Evolutionary conservation across 2,113 vertebrate species (phyloP).

Genomic region (Carollia perspicillata): DNA sequence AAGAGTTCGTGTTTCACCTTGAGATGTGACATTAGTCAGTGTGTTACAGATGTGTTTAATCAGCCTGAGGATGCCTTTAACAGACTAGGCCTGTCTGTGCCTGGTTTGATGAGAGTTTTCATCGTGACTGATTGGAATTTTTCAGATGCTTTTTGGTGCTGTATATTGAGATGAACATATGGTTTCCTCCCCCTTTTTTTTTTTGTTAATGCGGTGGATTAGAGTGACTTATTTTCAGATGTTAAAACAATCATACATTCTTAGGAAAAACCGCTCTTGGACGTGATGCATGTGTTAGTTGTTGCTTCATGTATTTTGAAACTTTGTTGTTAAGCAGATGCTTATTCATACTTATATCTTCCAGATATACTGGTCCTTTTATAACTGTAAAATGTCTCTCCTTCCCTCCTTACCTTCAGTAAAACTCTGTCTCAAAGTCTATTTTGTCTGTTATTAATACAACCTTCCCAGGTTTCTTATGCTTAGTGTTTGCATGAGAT

Average conservation of each 20-base stretch:
- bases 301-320: not conserved
- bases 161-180: not conserved
- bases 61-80: not conserved
- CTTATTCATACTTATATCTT: not conserved
- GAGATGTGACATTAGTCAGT: not conserved
- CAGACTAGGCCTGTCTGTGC: not conserved
- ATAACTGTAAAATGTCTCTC: not conserved
- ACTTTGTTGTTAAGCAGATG: not conserved
- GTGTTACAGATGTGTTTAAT: not conserved
- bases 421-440: not conserved
- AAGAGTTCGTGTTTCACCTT: not conserved
- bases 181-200: not conserved
- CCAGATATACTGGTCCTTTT: not conserved
- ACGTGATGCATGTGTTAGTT: not conserved
- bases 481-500: not conserved
- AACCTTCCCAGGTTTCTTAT: not conserved
- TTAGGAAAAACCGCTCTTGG: not conserved
- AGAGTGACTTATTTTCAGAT: not conserved
- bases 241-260: not conserved
- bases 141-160: not conserved
- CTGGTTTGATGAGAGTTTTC: slow-evolving; percentile 9
- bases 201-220: not conserved
- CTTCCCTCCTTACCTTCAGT: not conserved
- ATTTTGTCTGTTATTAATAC: not conserved
- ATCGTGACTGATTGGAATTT: not conserved